Evolutionary conservation across 2,113 vertebrate genomes (phyloP), one percentile per base, ranked within the genome.

Genomic region (Thymallus thymallus): DNA sequence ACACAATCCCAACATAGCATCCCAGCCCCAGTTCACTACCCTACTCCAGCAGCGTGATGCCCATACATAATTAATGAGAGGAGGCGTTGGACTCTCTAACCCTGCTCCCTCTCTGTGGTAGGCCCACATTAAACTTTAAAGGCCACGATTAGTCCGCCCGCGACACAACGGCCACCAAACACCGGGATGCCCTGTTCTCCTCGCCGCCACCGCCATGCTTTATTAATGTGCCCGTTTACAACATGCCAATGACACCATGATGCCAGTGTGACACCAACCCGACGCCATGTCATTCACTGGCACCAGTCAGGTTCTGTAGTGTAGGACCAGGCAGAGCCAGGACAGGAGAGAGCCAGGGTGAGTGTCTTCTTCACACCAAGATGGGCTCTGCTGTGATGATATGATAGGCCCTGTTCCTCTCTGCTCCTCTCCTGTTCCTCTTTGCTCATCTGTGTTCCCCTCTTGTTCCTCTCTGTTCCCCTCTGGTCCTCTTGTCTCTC

Each of bases 101-200:
- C 58, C 58, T 61, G 58, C 48, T 61, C 6, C 23, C 22, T 24
- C 7, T 61, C 23, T 61, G 63, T 65, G 26, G 63, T 65, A 18
- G 60, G n/a, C 13, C 60, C 24, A 26, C 24, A 62, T 62, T 62
- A 62, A 62, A 62, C 60, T 62, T 62, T 62, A 62, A 62, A 22
- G 22, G 24, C 22, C 24, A 22, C 60, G 9, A 62, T 62, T 62
- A 23, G 22, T 24, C 23, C 10, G 14, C 62, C 63, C 16, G 5
- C 13, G 16, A 29, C 16, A 30, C 24, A 20, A 26, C 63, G 13
- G 5, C 14, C 24, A 65, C 63, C 24, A 18, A 32, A 13, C 24
- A 16, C 24, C 29, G 7, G 24, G 63, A 16, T 29, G 26, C 29
- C 16, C 29, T 29, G 14, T 6, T 18, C 24, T 16, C 16, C 24